Percentiles rank a stretch among this genome's conserved stretches.
These are phyloP conservation scores for Trachythela sp. DNA, from an alignment of 64 coral and sea anemone species.

Conservation along the genomic window DNA sequence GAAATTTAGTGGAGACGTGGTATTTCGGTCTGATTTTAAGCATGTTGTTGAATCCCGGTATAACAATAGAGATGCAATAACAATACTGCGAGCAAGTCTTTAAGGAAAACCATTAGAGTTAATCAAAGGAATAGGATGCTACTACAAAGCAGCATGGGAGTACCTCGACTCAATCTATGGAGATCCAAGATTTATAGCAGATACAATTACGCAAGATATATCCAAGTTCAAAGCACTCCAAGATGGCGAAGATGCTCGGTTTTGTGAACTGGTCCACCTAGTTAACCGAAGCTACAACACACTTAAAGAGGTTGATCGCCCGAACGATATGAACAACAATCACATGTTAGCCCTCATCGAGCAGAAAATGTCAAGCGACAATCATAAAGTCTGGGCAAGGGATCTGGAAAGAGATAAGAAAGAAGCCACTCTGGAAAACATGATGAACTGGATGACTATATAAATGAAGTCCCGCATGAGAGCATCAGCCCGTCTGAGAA, in stretches of 20 bases:
- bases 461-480: not conserved
- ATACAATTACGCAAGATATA: not conserved
- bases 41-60: not conserved
- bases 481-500: not conserved
- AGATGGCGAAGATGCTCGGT: not conserved
- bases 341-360: not conserved
- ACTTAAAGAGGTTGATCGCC: not conserved
- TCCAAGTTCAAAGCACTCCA: not conserved
- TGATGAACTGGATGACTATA: not conserved
- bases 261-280: constrained; percentile 7
- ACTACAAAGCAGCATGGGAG: constrained; percentile 4
- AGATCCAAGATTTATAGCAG: not conserved
- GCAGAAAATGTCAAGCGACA: not conserved
- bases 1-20: not conserved
- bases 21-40: not conserved
- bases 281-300: not conserved
- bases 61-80: not conserved
- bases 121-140: not conserved
- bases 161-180: constrained; percentile 5
- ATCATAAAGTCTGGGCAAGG: not conserved
- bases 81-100: not conserved
- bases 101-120: not conserved
- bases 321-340: not conserved
- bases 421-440: not conserved
- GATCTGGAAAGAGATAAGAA: not conserved